Base-by-base conservation (phyloP, 37 sponge, comb jelly and placozoan species). In the Hormiphora californensis region DNA sequence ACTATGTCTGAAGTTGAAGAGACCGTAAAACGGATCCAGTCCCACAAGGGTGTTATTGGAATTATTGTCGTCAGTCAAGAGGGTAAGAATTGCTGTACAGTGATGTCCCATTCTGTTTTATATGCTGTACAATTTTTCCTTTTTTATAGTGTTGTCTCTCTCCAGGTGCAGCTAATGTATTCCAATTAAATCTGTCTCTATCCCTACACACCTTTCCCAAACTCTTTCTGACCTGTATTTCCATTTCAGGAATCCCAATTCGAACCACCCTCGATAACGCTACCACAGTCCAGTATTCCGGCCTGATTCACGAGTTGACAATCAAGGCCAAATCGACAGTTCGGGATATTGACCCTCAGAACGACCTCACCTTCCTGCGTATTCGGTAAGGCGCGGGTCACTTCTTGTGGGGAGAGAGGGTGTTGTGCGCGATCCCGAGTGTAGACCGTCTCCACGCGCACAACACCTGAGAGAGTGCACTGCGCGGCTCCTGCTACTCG, bases 261-360 rank as follows among this genome's bases (percentile, higher is more conserved):
- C 30, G 86, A 4, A 86, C 86, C 5, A 86, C 86, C 12, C 59
- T 86, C 1, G 86, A 86, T 39, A 86, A 86, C 62, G 39, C 44
- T 28, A 86, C 86, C n/a, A 86, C 86, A 39, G 62, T 57, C 15
- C 86, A 86, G 57, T 86, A 86, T 55, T 54, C 86, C 39, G 62
- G 86, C 17, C 86, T 86, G 0, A 55, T 86, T 21, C 86, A 86
- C 62, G 62, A 86, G 57, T 57, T 86, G 37, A 57, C 86, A 1
- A 57, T 57, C 62, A 86, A 59, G 44, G 86, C 86, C 7, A 86
- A 57, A n/a, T 55, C 61, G 17, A 33, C 35, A 22, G 86, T 86
- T 33, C 86, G 86, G 5, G 86, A 86, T 8, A 57, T 86, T 21
- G 86, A 86, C 40, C 54, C 86, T 59, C 86, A 86, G 86, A 86